phyloP scores from a whole-genome alignment of 2,113 vertebrate species.

The Calypte anna region DNA sequence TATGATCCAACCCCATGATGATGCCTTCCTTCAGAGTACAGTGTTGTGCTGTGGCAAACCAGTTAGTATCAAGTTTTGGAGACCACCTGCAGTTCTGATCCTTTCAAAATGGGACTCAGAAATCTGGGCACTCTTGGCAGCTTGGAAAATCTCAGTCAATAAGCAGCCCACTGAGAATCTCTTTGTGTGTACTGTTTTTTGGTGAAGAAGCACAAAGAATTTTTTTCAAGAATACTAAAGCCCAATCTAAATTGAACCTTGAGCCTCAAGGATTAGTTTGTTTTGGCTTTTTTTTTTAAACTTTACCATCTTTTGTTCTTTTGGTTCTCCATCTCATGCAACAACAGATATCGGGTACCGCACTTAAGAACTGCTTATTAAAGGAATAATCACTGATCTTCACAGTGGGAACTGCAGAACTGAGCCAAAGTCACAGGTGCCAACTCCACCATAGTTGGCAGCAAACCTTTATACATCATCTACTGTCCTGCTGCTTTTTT shows the following conservation, averaged over 20 bases:
- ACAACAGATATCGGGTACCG: conserved; percentile 74
- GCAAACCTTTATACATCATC: conserved; percentile 46
- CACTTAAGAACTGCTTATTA: conserved; percentile 75
- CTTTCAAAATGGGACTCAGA: neutral
- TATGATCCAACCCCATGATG: neutral
- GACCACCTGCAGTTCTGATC: neutral
- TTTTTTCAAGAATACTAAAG: conserved; percentile 31
- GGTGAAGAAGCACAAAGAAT: neutral
- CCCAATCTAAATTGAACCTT: neutral
- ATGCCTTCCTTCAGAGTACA: neutral
- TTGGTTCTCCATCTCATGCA: conserved; percentile 65
- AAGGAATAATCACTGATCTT: conserved; percentile 75
- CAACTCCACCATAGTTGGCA: conserved; percentile 63
- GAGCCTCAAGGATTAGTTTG: neutral
- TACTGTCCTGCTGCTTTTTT: conserved; percentile 60
- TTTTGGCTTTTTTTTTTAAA: neutral
- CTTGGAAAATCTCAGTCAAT: conserved; percentile 16
- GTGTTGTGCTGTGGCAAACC: neutral
- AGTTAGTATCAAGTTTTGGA: neutral
- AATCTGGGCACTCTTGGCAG: neutral
- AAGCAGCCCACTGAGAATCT: neutral
- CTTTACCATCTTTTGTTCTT: conserved; percentile 40
- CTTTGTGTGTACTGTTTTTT: neutral
- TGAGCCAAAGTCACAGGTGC: conserved; percentile 59
- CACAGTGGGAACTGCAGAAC: conserved; percentile 64